Evolutionary conservation across 2,888 invertebrate species (phyloP).

Genomic region (Junonia oenone): DNA sequence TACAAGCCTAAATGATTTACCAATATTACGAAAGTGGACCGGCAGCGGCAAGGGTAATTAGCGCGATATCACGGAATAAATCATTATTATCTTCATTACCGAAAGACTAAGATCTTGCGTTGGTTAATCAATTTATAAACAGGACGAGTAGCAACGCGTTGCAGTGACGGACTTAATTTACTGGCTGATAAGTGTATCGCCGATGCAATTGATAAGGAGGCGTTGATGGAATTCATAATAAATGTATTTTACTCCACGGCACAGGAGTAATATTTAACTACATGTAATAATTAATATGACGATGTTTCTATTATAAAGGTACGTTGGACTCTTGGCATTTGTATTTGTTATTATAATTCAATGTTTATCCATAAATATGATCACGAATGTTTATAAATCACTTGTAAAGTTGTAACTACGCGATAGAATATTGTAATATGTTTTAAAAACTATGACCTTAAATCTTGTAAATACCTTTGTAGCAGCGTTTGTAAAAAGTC

Average conservation of each 20-base stretch:
- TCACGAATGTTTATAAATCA: neutral
- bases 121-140: constrained; percentile 3
- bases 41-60: constrained; percentile 24
- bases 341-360: neutral
- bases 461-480: too few species aligned
- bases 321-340: neutral
- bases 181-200: neutral
- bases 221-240: neutral
- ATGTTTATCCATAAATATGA: neutral
- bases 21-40: constrained; percentile 24
- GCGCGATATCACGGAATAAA: constrained; percentile 23
- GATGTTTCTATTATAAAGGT: neutral
- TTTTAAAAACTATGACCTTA: neutral
- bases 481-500: too few species aligned
- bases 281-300: neutral
- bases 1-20: constrained; percentile 7
- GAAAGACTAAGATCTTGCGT: neutral
- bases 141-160: neutral
- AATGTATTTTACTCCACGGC: neutral
- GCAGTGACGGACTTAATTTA: constrained; percentile 3
- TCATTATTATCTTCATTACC: constrained; percentile 12
- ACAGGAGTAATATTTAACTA: neutral
- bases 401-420: neutral
- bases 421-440: neutral
- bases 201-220: neutral